These are phyloP conservation scores for Patagioenas fasciata DNA, from an alignment of 2,113 vertebrate species.

Conservation along the genomic window DNA sequence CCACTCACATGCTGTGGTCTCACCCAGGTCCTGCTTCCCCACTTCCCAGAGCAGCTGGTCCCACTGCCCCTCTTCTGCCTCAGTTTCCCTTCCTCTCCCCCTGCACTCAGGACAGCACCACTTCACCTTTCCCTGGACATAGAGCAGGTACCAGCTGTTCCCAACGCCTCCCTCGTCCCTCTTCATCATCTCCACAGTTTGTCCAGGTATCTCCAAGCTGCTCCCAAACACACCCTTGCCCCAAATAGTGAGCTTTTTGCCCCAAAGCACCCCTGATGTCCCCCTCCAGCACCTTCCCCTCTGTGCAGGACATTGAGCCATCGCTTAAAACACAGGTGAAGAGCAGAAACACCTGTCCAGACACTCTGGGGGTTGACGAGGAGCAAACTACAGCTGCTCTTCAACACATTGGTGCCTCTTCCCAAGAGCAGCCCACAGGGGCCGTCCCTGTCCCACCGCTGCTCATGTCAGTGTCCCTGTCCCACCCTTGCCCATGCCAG, in stretches of 20 bases:
- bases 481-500: background rate
- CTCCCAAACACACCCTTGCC: background rate
- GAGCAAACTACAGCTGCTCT: background rate
- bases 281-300: background rate
- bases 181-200: background rate
- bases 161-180: background rate
- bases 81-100: background rate
- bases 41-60: rapidly evolving
- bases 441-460: background rate
- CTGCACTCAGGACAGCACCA: rapidly evolving
- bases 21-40: background rate
- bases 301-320: background rate
- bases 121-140: background rate
- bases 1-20: rapidly evolving
- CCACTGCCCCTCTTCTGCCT: background rate
- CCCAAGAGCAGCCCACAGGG: rapidly evolving
- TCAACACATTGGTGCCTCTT: background rate
- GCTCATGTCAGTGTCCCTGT: background rate
- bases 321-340: background rate
- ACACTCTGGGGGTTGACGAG: background rate
- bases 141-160: background rate
- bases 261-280: background rate
- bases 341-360: too few species aligned
- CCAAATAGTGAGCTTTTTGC: background rate
- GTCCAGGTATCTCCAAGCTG: background rate